These are phyloP conservation scores for Coendou prehensilis DNA, from an alignment of 2,797 vertebrate species.

Conservation along the genomic window DNA sequence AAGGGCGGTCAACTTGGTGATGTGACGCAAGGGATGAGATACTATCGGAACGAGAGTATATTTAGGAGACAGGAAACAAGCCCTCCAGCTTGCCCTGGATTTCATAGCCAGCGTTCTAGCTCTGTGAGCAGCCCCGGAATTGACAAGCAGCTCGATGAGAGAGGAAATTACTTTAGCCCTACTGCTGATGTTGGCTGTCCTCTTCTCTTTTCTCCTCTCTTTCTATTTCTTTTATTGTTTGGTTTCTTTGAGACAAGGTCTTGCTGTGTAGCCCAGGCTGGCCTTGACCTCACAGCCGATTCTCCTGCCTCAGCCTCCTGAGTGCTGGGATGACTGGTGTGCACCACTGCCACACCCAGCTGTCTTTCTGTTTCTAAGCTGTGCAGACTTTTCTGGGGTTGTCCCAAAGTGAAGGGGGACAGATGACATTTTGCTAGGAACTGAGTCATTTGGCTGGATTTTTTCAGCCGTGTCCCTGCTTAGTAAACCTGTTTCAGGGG, in stretches of 20 bases:
- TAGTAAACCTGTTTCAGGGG: background rate
- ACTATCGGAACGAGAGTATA: conserved; percentile 76
- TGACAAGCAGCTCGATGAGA: conserved; percentile 79
- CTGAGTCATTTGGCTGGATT: conserved; percentile 75
- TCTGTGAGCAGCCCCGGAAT: conserved; percentile 78
- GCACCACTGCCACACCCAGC: background rate
- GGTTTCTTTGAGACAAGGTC: background rate
- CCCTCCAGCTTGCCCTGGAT: conserved; percentile 80
- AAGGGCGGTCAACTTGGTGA: conserved; percentile 78
- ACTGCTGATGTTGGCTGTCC: conserved; percentile 67
- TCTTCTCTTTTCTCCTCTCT: conserved; percentile 8
- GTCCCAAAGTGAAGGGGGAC: conserved; percentile 79
- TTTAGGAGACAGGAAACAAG: conserved; percentile 85
- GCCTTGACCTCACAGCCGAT: background rate
- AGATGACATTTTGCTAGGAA: conserved; percentile 76
- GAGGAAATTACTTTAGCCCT: conserved; percentile 83
- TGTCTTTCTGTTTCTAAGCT: conserved; percentile 75
- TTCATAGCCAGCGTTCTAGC: conserved; percentile 71
- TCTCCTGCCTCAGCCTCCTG: background rate
- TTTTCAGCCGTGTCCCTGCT: conserved; percentile 60
- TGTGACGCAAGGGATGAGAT: conserved; percentile 80
- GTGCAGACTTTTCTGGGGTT: conserved; percentile 77
- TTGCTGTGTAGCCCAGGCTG: background rate
- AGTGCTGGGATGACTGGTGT: background rate
- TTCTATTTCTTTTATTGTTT: conserved; percentile 60